phyloP scores from a whole-genome alignment of 2,888 invertebrate species.

The Eupithecia inturbata region DNA sequence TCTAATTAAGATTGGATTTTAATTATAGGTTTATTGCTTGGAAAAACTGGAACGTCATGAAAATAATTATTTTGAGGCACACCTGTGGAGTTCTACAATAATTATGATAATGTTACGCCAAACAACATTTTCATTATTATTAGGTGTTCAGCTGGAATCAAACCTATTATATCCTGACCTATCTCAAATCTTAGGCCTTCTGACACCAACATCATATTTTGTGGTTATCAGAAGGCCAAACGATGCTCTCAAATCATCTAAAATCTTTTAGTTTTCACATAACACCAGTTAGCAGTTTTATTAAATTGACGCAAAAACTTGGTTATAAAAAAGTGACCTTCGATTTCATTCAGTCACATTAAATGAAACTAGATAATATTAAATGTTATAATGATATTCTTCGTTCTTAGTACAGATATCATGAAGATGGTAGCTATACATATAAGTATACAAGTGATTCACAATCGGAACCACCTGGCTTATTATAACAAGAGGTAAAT shows the following conservation, averaged over 20 bases:
- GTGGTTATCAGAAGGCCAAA: too few species aligned
- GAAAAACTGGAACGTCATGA: constrained; percentile 2
- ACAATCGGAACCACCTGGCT: constrained; percentile 35
- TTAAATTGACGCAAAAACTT: not conserved
- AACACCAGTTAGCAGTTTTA: not conserved
- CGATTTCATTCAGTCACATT: not conserved
- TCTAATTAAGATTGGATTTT: constrained; percentile 54
- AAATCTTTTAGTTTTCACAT: not conserved
- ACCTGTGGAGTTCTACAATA: not conserved
- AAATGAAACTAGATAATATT: not conserved
- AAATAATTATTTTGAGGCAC: not conserved
- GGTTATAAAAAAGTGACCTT: not conserved
- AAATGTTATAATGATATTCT: not conserved
- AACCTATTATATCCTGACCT: not conserved
- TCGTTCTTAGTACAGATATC: not conserved
- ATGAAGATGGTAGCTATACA: not conserved
- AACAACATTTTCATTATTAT: not conserved
- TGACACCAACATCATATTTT: too few species aligned
- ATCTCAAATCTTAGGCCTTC: too few species aligned
- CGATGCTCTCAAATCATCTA: not conserved
- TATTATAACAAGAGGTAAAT: constrained; percentile 25
- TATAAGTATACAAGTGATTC: constrained; percentile 13
- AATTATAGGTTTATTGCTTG: constrained; percentile 17
- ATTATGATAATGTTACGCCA: not conserved
- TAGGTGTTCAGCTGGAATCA: not conserved